Evolutionary conservation across 2,797 vertebrate species (phyloP), one percentile per base, ranked within the genome.

Genomic region (Lutjanus argentimaculatus): DNA sequence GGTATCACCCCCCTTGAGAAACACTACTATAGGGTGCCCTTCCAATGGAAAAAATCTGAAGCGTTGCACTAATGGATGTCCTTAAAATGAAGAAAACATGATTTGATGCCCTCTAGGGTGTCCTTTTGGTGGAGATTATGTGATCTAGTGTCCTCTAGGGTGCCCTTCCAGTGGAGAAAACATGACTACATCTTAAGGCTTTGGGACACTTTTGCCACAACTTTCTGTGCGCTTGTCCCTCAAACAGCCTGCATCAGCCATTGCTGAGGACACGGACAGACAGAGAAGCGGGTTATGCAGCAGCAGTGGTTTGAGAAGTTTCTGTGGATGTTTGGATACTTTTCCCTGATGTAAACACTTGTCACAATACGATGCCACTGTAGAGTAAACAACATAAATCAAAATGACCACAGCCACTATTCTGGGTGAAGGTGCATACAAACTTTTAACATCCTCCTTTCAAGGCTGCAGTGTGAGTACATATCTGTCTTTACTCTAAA

Each of bases 361-460:
- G 72, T 67, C 74, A 58, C 42, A 51, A 16, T 40, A 46, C 19
- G 30, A 75, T 57, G 69, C 16, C 22, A 51, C n/a, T 7, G 0
- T 56, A 58, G n/a, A 52, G 58, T 74, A 77, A 82, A 77, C 55
- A 80, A 64, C 42, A 85, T 71, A 79, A 76, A 85, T 68, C 74
- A 79, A 77, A 68, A 22, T 46, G 80, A 69, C 69, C 56, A 58
- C 46, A n/a, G 45, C 22, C 8, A 7, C 66, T 19, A 43, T 52
- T 58, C 40, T 63, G 10, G 45, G 59, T 40, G 15, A 68, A 57
- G 22, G 58, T 36, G 22, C 22, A 67, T 48, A 40, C 48, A 71
- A 62, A 72, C 46, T 36, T 53, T 46, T 64, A 40, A 51, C 65
- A 61, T 52, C 40, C 46, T 61, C 22, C 30, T 67, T 72, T 42